A percentile compares a stretch with the other conserved stretches of the same genome.
These are phyloP conservation scores for Cosmia pyralina DNA, from an alignment of 2,888 invertebrate genomes.

Conservation along the genomic window DNA sequence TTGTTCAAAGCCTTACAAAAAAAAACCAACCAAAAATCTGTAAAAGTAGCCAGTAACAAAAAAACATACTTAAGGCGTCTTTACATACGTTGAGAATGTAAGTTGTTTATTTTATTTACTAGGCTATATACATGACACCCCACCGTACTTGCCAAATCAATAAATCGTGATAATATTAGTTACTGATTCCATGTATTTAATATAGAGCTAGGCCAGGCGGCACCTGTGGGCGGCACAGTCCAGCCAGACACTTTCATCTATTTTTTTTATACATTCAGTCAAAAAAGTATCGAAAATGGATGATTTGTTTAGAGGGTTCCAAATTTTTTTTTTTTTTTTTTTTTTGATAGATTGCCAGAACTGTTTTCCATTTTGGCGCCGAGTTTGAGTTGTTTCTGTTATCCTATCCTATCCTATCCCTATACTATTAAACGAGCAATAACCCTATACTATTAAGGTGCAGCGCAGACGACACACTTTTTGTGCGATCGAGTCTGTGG, in stretches of 20 bases:
- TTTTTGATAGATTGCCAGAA: too few species aligned
- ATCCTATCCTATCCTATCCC: too few species aligned
- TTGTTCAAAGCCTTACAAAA: background rate
- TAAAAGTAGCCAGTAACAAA: background rate
- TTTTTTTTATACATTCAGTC: too few species aligned
- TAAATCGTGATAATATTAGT: background rate
- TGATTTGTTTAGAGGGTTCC: too few species aligned
- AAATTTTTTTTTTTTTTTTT: too few species aligned
- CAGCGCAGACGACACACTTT: too few species aligned
- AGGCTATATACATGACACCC: background rate
- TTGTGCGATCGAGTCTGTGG: too few species aligned
- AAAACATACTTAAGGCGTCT: background rate
- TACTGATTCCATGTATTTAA: background rate
- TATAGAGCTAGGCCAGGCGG: background rate
- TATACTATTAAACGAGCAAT: too few species aligned
- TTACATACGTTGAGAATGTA: background rate
- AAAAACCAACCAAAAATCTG: background rate
- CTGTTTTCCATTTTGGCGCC: too few species aligned
- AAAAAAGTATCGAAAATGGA: too few species aligned
- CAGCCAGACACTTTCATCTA: background rate
- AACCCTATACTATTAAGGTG: too few species aligned
- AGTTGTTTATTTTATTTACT: conserved; percentile 1
- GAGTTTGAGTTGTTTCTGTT: too few species aligned
- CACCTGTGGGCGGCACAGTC: background rate
- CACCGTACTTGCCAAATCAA: background rate